Evolutionary conservation across 2,888 invertebrate species (phyloP).

Genomic region (Metellina segmentata): DNA sequence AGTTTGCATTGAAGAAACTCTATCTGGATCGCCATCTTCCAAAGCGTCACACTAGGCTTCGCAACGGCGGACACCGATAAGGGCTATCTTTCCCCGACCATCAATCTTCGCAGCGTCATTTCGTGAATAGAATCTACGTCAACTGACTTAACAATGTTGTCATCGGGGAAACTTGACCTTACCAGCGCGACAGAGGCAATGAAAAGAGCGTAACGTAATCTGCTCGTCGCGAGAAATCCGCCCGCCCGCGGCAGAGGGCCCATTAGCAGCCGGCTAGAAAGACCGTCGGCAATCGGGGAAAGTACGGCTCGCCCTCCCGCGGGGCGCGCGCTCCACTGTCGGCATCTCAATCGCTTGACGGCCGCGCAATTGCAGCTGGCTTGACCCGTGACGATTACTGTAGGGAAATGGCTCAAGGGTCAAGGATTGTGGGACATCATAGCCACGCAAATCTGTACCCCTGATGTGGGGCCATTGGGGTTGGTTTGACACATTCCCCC

Average conservation of each 20-base stretch:
- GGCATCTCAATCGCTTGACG: constrained; percentile 23
- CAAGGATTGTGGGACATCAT: constrained; percentile 29
- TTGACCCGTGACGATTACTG: constrained; percentile 16
- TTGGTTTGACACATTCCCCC: not conserved
- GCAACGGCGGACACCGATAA: constrained; percentile 14
- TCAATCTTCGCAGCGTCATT: not conserved
- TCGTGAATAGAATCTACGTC: not conserved
- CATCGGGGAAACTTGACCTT: constrained; percentile 12
- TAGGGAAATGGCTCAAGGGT: not conserved
- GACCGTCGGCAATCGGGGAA: constrained; percentile 5
- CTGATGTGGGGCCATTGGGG: constrained; percentile 8
- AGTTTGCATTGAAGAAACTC: no score
- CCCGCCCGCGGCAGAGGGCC: constrained; percentile 41
- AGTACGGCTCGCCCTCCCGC: constrained; percentile 33
- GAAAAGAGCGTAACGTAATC: not conserved
- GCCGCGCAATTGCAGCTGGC: not conserved
- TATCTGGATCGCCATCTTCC: not conserved
- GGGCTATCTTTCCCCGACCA: not conserved
- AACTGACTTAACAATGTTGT: constrained; percentile 57
- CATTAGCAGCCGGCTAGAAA: constrained; percentile 14
- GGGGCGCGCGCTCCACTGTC: constrained; percentile 9
- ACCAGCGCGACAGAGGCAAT: constrained; percentile 55
- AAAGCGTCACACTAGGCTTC: not conserved
- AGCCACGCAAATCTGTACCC: not conserved
- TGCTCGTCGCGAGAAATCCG: not conserved